Evolutionary conservation across 92 coral and sea anemone species (phyloP).

Genomic region (Parazoanthus swiftii): DNA sequence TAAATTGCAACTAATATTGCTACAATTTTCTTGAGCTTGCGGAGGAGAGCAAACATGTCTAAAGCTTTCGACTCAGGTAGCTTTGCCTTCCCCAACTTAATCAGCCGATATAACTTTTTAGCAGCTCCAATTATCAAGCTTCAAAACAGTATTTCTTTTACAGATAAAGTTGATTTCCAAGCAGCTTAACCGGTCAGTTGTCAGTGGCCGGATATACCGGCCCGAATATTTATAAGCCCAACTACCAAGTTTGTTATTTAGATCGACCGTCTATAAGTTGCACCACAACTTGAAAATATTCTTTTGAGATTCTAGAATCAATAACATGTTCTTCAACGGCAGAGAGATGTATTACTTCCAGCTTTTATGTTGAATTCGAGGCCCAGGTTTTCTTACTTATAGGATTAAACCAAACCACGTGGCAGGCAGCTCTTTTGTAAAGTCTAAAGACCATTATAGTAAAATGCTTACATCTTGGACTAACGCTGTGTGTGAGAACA

Average conservation of each 20-base stretch:
- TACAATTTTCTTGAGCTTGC: conserved; percentile 55
- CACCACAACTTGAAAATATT: background rate
- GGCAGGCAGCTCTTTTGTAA: background rate
- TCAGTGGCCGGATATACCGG: background rate
- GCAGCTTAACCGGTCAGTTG: background rate
- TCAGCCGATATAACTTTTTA: background rate
- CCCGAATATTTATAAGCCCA: background rate
- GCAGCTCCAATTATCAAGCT: background rate
- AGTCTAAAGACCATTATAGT: too few relatives aligned
- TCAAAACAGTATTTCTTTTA: conserved; percentile 13
- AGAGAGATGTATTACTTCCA: background rate
- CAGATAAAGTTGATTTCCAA: conserved; percentile 16
- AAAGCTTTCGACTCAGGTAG: background rate
- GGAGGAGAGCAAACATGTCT: conserved; percentile 52
- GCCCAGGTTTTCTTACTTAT: background rate
- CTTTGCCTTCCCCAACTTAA: conserved; percentile 22
- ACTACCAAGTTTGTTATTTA: background rate
- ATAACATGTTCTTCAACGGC: background rate
- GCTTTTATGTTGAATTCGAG: background rate
- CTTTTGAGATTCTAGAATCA: background rate
- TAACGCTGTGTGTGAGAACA: too few relatives aligned
- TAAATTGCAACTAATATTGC: conserved; percentile 46
- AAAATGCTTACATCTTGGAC: too few relatives aligned
- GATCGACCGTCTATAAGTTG: background rate
- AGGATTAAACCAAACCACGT: background rate